A percentile compares a stretch with the other conserved stretches of the same genome.
Conservation (phyloP, 1,140 invertebrate genomes). For the Conus ventricosus region DNA sequence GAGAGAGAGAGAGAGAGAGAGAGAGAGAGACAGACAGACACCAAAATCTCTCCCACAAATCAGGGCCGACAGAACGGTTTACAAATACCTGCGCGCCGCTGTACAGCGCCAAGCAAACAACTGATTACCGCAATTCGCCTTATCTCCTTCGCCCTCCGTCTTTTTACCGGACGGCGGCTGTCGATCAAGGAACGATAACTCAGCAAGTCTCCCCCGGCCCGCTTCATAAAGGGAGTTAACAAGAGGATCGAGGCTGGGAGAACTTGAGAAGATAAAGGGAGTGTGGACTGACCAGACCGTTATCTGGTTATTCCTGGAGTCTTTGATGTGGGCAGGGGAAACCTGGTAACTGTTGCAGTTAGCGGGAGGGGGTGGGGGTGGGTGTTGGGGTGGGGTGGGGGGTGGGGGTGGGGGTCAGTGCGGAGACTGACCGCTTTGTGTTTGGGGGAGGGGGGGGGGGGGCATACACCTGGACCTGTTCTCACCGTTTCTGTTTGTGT, state of each 20-base stretch:
- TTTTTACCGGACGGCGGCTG: neutral
- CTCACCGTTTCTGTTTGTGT: too few species aligned
- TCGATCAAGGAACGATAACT: neutral
- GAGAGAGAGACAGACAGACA: neutral
- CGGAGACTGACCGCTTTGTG: too few species aligned
- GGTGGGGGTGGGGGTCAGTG: too few species aligned
- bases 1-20: constrained; percentile 10
- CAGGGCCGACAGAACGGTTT: neutral
- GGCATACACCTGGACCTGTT: too few species aligned
- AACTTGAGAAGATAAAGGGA: too few species aligned
- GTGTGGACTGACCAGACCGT: too few species aligned
- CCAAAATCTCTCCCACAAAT: neutral
- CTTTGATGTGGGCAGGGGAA: too few species aligned
- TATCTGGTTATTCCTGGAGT: too few species aligned
- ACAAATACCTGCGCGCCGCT: neutral
- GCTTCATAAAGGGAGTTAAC: neutral
- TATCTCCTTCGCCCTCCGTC: neutral
- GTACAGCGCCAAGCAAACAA: neutral
- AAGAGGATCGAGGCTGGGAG: neutral
- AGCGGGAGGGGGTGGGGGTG: too few species aligned
- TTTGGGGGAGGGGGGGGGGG: too few species aligned
- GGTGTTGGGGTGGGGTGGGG: too few species aligned
- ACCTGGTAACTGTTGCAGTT: too few species aligned
- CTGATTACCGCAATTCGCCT: neutral
- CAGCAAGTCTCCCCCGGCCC: neutral